Base-by-base conservation (phyloP, 1,140 invertebrate genomes). In the Ptiloglossa arizonensis region DNA sequence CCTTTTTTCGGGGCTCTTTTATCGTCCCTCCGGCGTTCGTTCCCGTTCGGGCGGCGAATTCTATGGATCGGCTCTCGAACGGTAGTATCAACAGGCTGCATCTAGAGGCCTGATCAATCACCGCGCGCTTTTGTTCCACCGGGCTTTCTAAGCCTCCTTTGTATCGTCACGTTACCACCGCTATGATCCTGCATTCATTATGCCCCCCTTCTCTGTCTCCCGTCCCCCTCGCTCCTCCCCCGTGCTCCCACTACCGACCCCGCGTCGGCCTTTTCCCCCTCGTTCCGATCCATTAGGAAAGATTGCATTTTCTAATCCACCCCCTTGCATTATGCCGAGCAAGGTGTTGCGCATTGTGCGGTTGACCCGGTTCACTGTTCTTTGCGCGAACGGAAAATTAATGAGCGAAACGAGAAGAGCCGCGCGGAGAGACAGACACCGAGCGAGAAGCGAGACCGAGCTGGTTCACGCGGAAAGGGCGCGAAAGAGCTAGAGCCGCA, bases 41-140 rank as follows among this genome's bases (percentile, higher is more conserved):
- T 82, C 66, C 66, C 54, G 56, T 62, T 78, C 63, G 63, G 67
- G n/a, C 52, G 41, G 44, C 59, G 60, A 80, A 71, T 60, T 80
- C 60, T 74, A 79, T 78, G 76, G 68, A 76, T 59, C 69, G 67
- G 67, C 63, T 78, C 67, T 79, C 67, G 75, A 80, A 83, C 66
- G 68, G 68, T 74, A 70, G 60, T 89, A 89, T 89, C 88, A 87
- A 86, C 79, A 80, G 80, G 73, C 80, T 88, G 74, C 70, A 87
- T 89, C 84, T 88, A 80, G 69, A 83, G 81, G 72, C 72, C 80
- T 81, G 87, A 88, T 89, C 86, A 89, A 89, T 89, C 85, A 87
- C 72, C 69, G 77, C 44, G 41, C 62, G 72, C 79, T 87, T 87
- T 88, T 88, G 87, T 89, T 87, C 87, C 84, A 82, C 46, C 75